These are phyloP conservation scores for Harpagus bidentatus DNA, from an alignment of 2,113 vertebrate species.

Conservation along the genomic window DNA sequence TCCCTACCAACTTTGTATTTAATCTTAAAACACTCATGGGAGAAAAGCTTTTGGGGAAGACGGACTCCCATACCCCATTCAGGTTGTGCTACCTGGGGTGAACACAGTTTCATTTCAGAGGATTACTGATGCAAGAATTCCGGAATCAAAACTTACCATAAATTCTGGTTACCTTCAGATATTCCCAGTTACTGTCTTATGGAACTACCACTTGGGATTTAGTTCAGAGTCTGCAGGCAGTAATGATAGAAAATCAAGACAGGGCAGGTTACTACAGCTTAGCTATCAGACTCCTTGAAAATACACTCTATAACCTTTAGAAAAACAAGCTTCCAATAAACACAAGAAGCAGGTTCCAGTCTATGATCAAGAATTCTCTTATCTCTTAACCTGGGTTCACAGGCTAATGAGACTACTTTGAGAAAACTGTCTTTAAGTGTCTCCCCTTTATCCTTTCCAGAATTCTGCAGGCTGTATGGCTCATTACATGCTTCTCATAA, in stretches of 20 bases:
- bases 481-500: background rate
- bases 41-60: background rate
- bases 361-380: background rate
- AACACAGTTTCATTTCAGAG: background rate
- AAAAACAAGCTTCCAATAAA: slow-evolving; percentile 20
- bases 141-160: background rate
- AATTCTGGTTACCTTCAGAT: background rate
- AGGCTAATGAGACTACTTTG: background rate
- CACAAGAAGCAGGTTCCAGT: background rate
- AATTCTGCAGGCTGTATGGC: background rate
- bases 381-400: background rate
- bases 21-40: background rate
- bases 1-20: background rate
- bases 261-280: background rate
- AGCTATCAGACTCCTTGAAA: background rate
- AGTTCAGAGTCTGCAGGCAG: background rate
- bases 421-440: background rate
- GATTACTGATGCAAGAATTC: background rate
- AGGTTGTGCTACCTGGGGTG: background rate
- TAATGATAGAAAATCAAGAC: background rate
- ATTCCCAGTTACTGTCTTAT: background rate
- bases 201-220: background rate
- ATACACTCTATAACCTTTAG: background rate
- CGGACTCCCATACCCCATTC: background rate
- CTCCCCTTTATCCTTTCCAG: background rate